Conservation (phyloP, 2,888 invertebrate species). For the Drosophila ustulata region DNA sequence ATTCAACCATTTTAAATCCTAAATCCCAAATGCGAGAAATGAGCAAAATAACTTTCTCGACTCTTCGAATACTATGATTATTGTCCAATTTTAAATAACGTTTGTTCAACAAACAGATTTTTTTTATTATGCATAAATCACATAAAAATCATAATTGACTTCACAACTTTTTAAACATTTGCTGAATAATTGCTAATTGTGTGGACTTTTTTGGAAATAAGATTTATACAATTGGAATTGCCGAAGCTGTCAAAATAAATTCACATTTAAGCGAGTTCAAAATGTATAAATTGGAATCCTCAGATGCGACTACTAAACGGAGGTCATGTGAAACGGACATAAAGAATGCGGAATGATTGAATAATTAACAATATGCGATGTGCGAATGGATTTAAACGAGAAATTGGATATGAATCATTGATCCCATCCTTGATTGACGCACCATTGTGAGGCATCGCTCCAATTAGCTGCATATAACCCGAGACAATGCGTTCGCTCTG, state of each 20-base stretch:
- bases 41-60: background rate
- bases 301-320: background rate
- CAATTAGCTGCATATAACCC: slow-evolving; percentile 75
- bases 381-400: background rate
- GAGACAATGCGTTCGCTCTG: slow-evolving; percentile 64
- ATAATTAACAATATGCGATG: slow-evolving; percentile 7
- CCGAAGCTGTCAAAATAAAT: slow-evolving; percentile 6
- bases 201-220: slow-evolving; percentile 14
- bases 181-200: background rate
- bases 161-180: background rate
- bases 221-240: background rate
- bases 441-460: slow-evolving; percentile 48
- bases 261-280: slow-evolving; percentile 5
- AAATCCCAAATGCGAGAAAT: background rate
- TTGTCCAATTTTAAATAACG: too few species aligned
- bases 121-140: background rate
- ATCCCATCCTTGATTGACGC: slow-evolving; percentile 42
- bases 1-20: slow-evolving; percentile 7
- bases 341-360: background rate
- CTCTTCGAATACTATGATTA: too few species aligned
- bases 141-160: background rate
- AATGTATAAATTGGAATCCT: slow-evolving; percentile 2
- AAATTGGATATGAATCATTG: slow-evolving; percentile 12
- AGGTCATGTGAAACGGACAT: slow-evolving; percentile 1
- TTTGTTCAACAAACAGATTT: background rate